Evolutionary conservation across 1,140 invertebrate species (phyloP).

Genomic region (Euura saliciscinereae): DNA sequence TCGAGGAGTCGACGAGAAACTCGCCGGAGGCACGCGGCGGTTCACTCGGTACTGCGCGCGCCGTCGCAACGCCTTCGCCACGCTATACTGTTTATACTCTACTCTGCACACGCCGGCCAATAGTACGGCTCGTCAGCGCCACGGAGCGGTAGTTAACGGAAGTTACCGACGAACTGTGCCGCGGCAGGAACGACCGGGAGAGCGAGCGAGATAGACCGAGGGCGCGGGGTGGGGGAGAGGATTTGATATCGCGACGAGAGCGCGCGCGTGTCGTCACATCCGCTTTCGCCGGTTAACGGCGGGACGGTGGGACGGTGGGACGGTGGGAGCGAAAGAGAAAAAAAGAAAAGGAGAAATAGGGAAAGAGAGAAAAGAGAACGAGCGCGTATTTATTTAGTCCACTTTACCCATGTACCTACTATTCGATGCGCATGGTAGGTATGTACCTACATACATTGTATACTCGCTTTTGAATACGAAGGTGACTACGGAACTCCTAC

Average conservation of each 20-base stretch:
- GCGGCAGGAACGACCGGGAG: neutral
- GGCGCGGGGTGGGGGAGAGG: too few relatives aligned
- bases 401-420: neutral
- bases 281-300: slow-evolving; percentile 27
- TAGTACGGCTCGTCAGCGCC: slow-evolving; percentile 21
- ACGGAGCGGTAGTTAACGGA: slow-evolving; percentile 26
- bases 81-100: neutral
- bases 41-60: slow-evolving; percentile 37
- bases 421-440: too few relatives aligned
- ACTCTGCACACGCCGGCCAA: neutral
- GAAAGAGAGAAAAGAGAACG: slow-evolving; percentile 9
- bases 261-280: slow-evolving; percentile 51
- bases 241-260: slow-evolving; percentile 19
- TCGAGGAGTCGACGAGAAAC: too few relatives aligned
- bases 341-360: slow-evolving; percentile 3
- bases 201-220: neutral
- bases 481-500: too few relatives aligned
- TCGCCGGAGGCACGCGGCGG: slow-evolving; percentile 22
- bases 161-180: slow-evolving; percentile 21
- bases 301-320: neutral
- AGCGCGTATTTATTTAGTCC: slow-evolving; percentile 4
- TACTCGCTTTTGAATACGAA: too few relatives aligned
- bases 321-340: neutral
- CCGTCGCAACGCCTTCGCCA: slow-evolving; percentile 10
- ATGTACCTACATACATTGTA: too few relatives aligned